phyloP scores from a whole-genome alignment of 2,113 vertebrate genomes.

The Burhinus bistriatus region DNA sequence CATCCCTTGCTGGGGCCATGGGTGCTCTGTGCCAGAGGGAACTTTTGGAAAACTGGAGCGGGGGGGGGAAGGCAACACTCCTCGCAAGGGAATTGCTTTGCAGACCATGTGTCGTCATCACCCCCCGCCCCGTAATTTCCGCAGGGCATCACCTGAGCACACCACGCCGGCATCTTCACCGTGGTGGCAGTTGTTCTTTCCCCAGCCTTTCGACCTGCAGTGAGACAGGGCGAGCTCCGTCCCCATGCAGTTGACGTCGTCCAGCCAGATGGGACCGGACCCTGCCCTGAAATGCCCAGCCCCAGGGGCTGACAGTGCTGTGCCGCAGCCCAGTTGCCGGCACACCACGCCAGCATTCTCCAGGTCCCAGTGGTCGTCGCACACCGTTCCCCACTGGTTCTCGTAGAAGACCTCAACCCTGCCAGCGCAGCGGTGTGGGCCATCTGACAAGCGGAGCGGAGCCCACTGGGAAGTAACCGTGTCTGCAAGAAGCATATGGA shows the following conservation, averaged over 20 bases:
- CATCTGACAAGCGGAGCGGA: background rate
- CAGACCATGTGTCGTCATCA: rapidly evolving
- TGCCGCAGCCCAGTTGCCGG: conserved; percentile 23
- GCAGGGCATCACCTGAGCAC: background rate
- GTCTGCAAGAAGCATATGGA: background rate
- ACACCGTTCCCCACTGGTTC: conserved; percentile 32
- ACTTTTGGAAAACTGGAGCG: background rate
- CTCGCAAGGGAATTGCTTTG: background rate
- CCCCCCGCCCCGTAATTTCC: background rate
- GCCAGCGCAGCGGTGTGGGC: background rate
- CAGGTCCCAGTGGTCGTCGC: background rate
- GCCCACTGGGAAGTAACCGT: background rate
- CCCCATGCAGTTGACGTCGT: background rate
- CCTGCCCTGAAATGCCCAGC: background rate
- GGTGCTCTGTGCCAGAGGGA: background rate
- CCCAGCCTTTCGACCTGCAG: background rate
- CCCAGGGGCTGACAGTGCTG: rapidly evolving
- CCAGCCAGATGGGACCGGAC: background rate
- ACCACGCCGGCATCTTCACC: background rate
- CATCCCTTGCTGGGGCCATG: background rate
- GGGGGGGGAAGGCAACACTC: background rate
- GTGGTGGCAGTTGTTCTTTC: background rate
- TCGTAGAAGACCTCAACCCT: conserved; percentile 12
- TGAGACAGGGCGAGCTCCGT: background rate
- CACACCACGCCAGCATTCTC: background rate